Conservation (phyloP, 2,888 invertebrate genomes). For the Lutraria lutraria region DNA sequence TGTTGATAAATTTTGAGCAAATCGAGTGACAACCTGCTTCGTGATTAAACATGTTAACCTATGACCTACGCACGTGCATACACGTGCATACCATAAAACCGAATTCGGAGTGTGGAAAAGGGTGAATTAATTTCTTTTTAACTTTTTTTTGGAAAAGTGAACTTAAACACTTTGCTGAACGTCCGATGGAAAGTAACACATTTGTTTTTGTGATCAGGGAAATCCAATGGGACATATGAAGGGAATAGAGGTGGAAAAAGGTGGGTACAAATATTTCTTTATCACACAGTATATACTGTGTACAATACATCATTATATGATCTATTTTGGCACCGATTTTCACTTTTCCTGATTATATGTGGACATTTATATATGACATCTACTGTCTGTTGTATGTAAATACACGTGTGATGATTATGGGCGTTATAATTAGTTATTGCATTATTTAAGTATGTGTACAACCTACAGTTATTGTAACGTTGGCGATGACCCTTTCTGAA, state of each 20-base stretch:
- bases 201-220: conserved; percentile 16
- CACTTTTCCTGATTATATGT: too few species aligned
- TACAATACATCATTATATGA: not conserved
- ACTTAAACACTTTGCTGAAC: not conserved
- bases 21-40: not conserved
- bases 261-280: conserved; percentile 44
- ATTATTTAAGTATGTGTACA: too few species aligned
- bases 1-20: not conserved
- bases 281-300: not conserved
- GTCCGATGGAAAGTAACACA: not conserved
- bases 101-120: not conserved
- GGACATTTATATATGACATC: too few species aligned
- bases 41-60: conserved; percentile 11
- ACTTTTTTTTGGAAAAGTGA: not conserved
- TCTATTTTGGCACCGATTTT: not conserved
- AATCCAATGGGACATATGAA: conserved; percentile 66
- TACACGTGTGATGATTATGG: too few species aligned
- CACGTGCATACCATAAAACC: not conserved
- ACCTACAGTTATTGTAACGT: too few species aligned
- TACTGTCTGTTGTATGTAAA: too few species aligned
- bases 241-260: conserved; percentile 64
- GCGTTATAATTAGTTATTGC: too few species aligned
- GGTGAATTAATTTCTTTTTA: not conserved
- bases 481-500: too few species aligned
- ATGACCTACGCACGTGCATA: conserved; percentile 14